These are phyloP conservation scores for Neuroscelio doddi DNA, from an alignment of 2,888 invertebrate genomes.

Conservation along the genomic window DNA sequence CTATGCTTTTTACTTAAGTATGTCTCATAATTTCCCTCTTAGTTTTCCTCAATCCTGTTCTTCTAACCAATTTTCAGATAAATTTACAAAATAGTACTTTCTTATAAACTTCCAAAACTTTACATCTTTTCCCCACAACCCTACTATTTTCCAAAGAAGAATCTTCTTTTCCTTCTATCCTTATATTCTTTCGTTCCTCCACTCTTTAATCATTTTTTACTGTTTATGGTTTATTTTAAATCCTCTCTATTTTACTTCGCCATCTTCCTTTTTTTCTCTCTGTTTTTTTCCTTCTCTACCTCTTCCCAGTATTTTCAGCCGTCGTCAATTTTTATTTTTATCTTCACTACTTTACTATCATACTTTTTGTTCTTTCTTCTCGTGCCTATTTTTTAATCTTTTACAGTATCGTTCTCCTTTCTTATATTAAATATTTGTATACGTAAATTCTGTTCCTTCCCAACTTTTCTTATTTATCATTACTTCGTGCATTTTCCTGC, in stretches of 20 bases:
- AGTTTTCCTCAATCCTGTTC: slow-evolving; percentile 34
- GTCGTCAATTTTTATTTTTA: slow-evolving; percentile 18
- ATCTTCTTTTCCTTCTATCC: slow-evolving; percentile 2
- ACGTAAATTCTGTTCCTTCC: slow-evolving; percentile 17
- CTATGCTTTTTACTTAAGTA: slow-evolving; percentile 24
- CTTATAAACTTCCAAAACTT: slow-evolving; percentile 38
- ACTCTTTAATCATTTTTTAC: not conserved
- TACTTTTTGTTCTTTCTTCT: slow-evolving; percentile 9
- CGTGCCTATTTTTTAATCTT: slow-evolving; percentile 12
- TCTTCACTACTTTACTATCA: slow-evolving; percentile 12
- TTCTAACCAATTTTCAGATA: slow-evolving; percentile 44
- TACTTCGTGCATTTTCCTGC: slow-evolving; percentile 15
- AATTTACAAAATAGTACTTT: slow-evolving; percentile 25
- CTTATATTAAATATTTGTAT: slow-evolving; percentile 20
- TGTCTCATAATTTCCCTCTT: slow-evolving; percentile 15
- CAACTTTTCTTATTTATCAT: slow-evolving; percentile 18
- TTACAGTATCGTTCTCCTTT: slow-evolving; percentile 24
- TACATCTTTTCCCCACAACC: slow-evolving; percentile 35
- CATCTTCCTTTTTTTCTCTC: slow-evolving; percentile 13
- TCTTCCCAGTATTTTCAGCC: slow-evolving; percentile 18
- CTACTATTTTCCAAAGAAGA: slow-evolving; percentile 44
- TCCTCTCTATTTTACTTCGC: too few relatives aligned
- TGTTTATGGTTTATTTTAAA: slow-evolving; percentile 6
- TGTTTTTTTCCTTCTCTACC: slow-evolving; percentile 8
- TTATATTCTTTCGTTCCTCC: not conserved